Conservation (phyloP, 2,888 invertebrate genomes). For the Caenorhabditis sinica region DNA sequence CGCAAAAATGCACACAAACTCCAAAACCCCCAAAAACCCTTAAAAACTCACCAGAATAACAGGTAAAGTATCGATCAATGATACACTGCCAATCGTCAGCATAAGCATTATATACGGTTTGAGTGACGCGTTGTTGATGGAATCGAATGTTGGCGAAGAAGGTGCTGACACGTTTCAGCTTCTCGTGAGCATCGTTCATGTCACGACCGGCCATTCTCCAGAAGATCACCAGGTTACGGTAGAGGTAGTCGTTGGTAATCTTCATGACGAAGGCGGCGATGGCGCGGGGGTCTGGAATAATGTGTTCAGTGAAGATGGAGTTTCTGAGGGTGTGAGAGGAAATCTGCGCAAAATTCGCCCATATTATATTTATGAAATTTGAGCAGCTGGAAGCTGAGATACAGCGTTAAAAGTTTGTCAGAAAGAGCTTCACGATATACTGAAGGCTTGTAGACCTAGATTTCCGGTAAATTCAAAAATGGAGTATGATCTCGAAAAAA, state of each 20-base stretch:
- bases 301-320: not conserved
- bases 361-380: no score
- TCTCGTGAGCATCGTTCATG: not conserved
- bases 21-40: not conserved
- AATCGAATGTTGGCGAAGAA: constrained; percentile 21
- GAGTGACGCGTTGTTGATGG: not conserved
- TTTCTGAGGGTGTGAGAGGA: no score
- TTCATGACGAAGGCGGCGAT: not conserved
- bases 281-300: not conserved
- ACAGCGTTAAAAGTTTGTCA: no score
- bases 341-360: no score
- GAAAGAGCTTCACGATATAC: no score
- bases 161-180: not conserved
- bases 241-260: constrained; percentile 14
- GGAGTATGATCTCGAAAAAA: no score
- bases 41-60: not conserved
- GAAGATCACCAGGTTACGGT: constrained; percentile 35
- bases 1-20: no score
- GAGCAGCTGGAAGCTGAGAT: no score
- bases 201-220: not conserved
- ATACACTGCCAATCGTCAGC: not conserved
- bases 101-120: not conserved
- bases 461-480: no score
- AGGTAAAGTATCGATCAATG: not conserved
- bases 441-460: no score